phyloP scores from a whole-genome alignment of 2,113 vertebrate species.

The Lepus americanus region DNA sequence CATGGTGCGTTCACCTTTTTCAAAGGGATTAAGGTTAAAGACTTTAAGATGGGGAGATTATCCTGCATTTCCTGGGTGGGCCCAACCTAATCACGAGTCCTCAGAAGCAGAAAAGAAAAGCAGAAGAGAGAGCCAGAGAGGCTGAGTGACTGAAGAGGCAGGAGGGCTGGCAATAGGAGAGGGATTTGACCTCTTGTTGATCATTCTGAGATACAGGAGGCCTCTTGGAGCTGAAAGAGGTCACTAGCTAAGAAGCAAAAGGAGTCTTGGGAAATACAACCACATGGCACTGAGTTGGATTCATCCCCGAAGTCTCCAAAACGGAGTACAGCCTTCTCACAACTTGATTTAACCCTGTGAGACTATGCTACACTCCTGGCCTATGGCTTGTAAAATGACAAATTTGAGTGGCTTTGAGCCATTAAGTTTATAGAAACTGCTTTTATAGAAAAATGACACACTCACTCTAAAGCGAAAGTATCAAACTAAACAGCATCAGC shows the following conservation, averaged over 20 bases:
- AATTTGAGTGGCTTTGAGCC: not conserved
- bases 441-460: not conserved
- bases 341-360: not conserved
- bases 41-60: not conserved
- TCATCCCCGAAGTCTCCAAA: not conserved
- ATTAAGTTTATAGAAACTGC: not conserved
- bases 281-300: not conserved
- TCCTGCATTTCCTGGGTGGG: not conserved
- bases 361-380: not conserved
- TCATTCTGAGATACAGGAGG: not conserved
- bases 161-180: too few species aligned
- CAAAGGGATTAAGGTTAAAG: not conserved
- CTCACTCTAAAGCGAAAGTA: not conserved
- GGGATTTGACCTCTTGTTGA: not conserved
- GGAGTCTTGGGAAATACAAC: not conserved
- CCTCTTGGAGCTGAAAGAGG: not conserved
- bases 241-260: not conserved
- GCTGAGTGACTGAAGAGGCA: not conserved
- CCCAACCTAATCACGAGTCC: not conserved
- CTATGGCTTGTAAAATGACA: not conserved
- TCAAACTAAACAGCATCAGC: not conserved
- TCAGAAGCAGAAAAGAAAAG: not conserved
- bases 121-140: not conserved
- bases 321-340: not conserved
- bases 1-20: not conserved